Evolutionary conservation across 2,888 invertebrate genomes (phyloP), one percentile per base, ranked within the genome.

Genomic region (Argyra leucocephala): DNA sequence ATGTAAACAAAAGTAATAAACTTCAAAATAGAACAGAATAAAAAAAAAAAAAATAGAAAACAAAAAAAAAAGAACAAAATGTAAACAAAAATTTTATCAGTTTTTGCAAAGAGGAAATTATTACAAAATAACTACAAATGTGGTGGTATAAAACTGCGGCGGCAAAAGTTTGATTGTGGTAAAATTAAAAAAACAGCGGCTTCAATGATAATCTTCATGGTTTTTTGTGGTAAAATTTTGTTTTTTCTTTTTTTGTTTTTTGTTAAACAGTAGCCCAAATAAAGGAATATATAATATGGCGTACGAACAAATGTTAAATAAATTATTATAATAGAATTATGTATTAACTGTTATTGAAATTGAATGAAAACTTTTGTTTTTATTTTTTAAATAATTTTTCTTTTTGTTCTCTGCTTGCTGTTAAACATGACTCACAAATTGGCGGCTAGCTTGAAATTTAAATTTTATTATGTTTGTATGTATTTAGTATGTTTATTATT

Each of bases 321-420:
- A 31, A 31, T 31, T 31, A 6, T 31, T 31, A 10, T 31, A 12
- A 10, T 31, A n/a, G n/a, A n/a, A 31, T 31, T 31, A 6, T 31
- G 7, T 31, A 31, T 31, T 31, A 31, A 31, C 31, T 31, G 31
- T 31, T 48, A 48, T 48, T 48, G 48, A 48, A 48, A 48, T 48
- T 48, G 48, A 48, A 48, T 48, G 48, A 48, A 48, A 48, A 48
- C 48, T 48, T 48, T 48, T 48, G 48, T 48, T 15, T n/a, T 48
- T 37, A 37, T 15, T 15, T 15, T 12, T 15, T 12, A 37, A 26
- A 26, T 26, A 6, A 6, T 26, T 26, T 26, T 26, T n/a, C n/a
- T n/a, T n/a, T 31, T 31, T 31, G 7, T 31, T 31, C 12, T 31
- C 12, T 31, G 9, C 7, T 26, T 26, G 9, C 4, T 7, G 31